Conservation (phyloP, 2,888 invertebrate species). For the Oxytorus armatus region DNA sequence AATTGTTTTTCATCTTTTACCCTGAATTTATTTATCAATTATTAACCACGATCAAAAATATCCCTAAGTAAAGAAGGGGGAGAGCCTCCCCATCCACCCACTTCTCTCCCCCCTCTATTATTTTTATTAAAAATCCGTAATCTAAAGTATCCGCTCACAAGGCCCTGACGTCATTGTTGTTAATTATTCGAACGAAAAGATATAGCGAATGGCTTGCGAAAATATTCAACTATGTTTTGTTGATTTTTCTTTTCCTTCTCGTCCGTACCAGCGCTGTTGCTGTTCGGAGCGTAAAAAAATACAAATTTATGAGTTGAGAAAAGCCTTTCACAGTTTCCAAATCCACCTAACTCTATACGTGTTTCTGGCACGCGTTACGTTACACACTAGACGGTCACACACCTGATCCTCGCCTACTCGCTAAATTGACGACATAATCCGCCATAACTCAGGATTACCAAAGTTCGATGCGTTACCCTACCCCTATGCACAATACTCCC, state of each 20-base stretch:
- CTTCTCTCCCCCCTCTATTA: no score
- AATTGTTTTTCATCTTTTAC: no score
- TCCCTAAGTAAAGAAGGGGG: no score
- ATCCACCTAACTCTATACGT: background rate
- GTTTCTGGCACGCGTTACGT: conserved; percentile 29
- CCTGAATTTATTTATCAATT: no score
- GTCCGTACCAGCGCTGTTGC: no score
- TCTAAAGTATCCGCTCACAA: no score
- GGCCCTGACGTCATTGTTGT: no score
- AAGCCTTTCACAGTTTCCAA: conserved; percentile 4
- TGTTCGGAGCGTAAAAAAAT: conserved; percentile 3
- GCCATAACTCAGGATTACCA: conserved; percentile 83
- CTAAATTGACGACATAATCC: conserved; percentile 83
- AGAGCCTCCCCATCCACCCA: no score
- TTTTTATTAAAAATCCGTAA: no score
- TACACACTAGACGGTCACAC: conserved; percentile 66
- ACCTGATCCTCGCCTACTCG: conserved; percentile 82
- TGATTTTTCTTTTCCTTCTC: background rate
- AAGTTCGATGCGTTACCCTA: conserved; percentile 64
- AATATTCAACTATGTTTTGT: background rate
- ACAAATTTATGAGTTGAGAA: conserved; percentile 27
- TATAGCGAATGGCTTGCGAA: conserved; percentile 6
- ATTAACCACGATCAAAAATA: no score
- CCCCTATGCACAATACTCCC: conserved; percentile 36
- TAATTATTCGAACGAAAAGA: background rate